phyloP scores from a whole-genome alignment of 2,888 invertebrate species.

The Blera fallax region DNA sequence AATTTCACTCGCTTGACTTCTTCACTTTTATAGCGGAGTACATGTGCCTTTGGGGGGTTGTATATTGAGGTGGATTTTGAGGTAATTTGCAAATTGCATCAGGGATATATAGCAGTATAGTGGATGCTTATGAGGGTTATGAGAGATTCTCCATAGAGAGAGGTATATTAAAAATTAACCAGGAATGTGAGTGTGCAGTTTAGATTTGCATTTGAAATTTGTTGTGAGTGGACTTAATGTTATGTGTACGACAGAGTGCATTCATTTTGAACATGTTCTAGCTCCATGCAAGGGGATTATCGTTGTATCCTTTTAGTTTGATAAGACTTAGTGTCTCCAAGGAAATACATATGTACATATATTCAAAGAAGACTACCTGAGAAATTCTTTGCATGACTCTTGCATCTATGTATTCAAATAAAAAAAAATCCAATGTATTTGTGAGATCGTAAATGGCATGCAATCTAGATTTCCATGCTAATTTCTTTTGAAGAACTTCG shows the following conservation, averaged over 20 bases:
- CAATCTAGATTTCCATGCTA: no score
- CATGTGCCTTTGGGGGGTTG: constrained; percentile 12
- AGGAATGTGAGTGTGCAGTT: constrained; percentile 37
- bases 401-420: no score
- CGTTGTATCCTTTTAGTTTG: not conserved
- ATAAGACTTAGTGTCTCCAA: not conserved
- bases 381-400: not conserved
- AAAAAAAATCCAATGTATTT: no score
- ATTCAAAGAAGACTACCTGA: not conserved
- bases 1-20: constrained; percentile 53
- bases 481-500: no score
- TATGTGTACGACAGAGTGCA: not conserved
- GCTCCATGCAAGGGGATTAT: not conserved
- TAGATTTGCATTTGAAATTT: constrained; percentile 51
- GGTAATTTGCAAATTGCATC: constrained; percentile 70
- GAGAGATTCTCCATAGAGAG: not conserved
- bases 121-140: constrained; percentile 3
- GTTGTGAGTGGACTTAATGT: constrained; percentile 3
- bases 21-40: constrained; percentile 38
- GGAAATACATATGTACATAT: not conserved
- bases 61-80: constrained; percentile 16
- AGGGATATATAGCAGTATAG: constrained; percentile 21
- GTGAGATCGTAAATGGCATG: no score
- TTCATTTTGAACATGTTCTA: not conserved
- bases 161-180: constrained; percentile 54